A percentile compares a stretch with the other conserved stretches of the same genome.
These are phyloP conservation scores for Drosophila gaucha DNA, from an alignment of 2,888 invertebrate genomes.

Conservation along the genomic window DNA sequence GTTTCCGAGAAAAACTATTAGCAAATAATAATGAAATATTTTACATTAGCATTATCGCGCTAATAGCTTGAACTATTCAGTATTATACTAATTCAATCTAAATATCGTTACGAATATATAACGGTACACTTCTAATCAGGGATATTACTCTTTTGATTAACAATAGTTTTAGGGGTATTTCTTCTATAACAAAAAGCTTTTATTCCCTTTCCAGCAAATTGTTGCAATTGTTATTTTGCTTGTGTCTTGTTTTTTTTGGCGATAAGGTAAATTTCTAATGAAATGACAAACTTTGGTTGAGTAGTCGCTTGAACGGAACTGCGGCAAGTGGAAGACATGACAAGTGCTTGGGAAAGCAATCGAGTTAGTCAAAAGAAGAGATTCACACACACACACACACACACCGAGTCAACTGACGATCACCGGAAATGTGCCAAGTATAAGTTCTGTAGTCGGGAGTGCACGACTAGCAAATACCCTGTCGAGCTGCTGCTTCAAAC, in stretches of 20 bases:
- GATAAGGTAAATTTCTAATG: slow-evolving; percentile 62
- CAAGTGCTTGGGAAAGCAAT: slow-evolving; percentile 50
- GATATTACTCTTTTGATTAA: no score
- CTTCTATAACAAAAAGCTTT: slow-evolving; percentile 1
- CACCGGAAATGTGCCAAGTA: slow-evolving; percentile 40
- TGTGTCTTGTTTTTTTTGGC: slow-evolving; percentile 11
- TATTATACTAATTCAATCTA: no score
- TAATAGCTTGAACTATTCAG: no score
- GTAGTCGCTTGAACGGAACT: slow-evolving; percentile 39
- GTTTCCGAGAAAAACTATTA: no score
- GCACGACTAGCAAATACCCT: not conserved
- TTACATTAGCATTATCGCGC: no score
- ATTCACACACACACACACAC: slow-evolving; percentile 8
- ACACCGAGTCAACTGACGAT: slow-evolving; percentile 28
- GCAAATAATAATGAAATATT: no score
- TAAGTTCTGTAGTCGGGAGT: not conserved
- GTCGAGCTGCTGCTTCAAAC: not conserved
- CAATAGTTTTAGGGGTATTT: not conserved
- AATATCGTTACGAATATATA: no score
- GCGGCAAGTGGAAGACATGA: slow-evolving; percentile 45
- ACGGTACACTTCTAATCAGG: no score
- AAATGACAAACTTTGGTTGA: slow-evolving; percentile 56
- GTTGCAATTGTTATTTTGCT: slow-evolving; percentile 15
- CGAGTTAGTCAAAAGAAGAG: slow-evolving; percentile 26
- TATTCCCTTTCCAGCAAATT: no score